A percentile compares a stretch with the other conserved stretches of the same genome.
phyloP scores from a whole-genome alignment of 1,140 invertebrate species.

The Lerema accius region DNA sequence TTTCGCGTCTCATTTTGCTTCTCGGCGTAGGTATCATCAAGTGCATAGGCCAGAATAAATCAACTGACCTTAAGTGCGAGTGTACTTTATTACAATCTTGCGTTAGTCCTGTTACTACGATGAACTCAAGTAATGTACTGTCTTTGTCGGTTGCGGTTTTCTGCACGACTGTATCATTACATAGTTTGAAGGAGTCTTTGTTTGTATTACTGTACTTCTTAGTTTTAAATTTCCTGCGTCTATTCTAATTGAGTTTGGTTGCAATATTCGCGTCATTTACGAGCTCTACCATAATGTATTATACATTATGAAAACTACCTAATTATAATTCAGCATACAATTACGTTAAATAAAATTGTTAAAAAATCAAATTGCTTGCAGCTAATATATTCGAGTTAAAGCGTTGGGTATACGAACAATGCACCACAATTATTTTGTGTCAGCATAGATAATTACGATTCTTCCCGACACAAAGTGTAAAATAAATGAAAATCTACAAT shows the following conservation, averaged over 20 bases:
- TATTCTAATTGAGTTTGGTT: too few relatives aligned
- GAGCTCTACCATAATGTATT: too few relatives aligned
- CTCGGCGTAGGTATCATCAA: neutral
- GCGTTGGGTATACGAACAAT: too few relatives aligned
- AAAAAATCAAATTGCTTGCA: too few relatives aligned
- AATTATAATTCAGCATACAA: too few relatives aligned
- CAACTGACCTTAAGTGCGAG: constrained; percentile 18
- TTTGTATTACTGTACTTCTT: neutral
- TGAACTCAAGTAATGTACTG: neutral
- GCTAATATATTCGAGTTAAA: too few relatives aligned
- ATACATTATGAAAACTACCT: too few relatives aligned
- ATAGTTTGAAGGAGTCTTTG: neutral
- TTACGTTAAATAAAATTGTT: too few relatives aligned
- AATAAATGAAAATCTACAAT: neutral
- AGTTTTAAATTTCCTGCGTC: too few relatives aligned
- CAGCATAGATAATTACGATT: neutral
- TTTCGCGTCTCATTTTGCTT: neutral
- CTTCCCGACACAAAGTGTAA: too few relatives aligned
- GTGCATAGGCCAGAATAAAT: constrained; percentile 18
- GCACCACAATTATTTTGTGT: too few relatives aligned
- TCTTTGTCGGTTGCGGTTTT: constrained; percentile 1
- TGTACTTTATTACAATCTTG: constrained; percentile 12
- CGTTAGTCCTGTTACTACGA: constrained; percentile 9
- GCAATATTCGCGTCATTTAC: too few relatives aligned
- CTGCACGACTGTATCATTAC: neutral